These are phyloP conservation scores for Pyrocoelia pectoralis DNA, from an alignment of 2,888 invertebrate genomes.

Conservation along the genomic window DNA sequence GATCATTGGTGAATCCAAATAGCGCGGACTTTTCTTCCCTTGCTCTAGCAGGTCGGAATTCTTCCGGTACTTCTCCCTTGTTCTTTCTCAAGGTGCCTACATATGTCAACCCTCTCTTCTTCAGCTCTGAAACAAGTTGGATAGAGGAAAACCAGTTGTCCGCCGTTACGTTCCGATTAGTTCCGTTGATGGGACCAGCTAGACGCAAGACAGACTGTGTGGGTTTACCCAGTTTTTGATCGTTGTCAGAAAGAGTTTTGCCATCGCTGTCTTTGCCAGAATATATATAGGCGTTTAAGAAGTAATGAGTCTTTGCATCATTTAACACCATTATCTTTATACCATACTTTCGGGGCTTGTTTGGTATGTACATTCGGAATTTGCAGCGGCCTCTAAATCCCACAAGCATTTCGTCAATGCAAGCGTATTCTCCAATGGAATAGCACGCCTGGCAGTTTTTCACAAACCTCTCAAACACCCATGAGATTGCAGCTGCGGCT, in stretches of 20 bases:
- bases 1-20: slow-evolving; percentile 8
- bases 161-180: neutral
- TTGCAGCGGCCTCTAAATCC: slow-evolving; percentile 24
- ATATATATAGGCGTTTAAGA: neutral
- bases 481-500: neutral
- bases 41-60: too few species aligned
- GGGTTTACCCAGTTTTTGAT: neutral
- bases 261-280: neutral
- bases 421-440: slow-evolving; percentile 13
- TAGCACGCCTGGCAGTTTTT: slow-evolving; percentile 4
- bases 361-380: slow-evolving; percentile 39
- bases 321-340: slow-evolving; percentile 18
- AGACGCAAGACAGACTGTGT: neutral
- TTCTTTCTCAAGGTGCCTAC: slow-evolving; percentile 22
- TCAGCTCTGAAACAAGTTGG: neutral
- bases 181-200: neutral
- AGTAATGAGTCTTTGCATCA: slow-evolving; percentile 1
- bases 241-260: neutral
- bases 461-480: neutral
- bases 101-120: neutral
- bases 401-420: slow-evolving; percentile 33
- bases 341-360: slow-evolving; percentile 46
- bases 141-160: slow-evolving; percentile 1
- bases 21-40: too few species aligned
- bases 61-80: too few species aligned